These are phyloP conservation scores for Spodoptera litura DNA, from an alignment of 1,140 invertebrate genomes.

Conservation along the genomic window DNA sequence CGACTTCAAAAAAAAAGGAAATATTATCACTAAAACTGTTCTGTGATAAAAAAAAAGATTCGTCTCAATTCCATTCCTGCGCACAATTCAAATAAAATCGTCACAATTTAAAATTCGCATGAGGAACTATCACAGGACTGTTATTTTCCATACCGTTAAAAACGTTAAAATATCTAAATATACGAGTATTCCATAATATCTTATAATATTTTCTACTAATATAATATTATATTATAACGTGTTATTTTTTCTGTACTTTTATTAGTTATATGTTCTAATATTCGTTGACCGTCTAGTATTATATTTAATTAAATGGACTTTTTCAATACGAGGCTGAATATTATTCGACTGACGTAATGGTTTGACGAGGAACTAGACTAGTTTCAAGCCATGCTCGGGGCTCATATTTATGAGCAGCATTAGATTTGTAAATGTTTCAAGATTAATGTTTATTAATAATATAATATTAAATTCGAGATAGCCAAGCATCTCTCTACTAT, in stretches of 20 bases:
- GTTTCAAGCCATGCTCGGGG: too few relatives aligned
- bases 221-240: constrained; percentile 16
- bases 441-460: too few relatives aligned
- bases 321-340: too few relatives aligned
- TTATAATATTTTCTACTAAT: constrained; percentile 11
- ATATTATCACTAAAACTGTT: too few relatives aligned
- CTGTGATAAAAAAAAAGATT: background rate
- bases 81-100: background rate
- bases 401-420: too few relatives aligned
- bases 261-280: too few relatives aligned
- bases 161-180: constrained; percentile 3
- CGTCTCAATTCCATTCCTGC: background rate
- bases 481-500: constrained; percentile 26
- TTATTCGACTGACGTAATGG: too few relatives aligned
- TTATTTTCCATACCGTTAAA: constrained; percentile 14
- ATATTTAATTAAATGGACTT: too few relatives aligned
- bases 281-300: too few relatives aligned
- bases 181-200: constrained; percentile 25
- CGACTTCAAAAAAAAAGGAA: too few relatives aligned
- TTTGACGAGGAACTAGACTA: too few relatives aligned
- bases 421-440: too few relatives aligned
- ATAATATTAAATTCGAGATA: background rate
- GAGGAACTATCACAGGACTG: constrained; percentile 40
- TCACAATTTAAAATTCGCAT: constrained; percentile 11
- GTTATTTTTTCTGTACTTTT: background rate